These are phyloP conservation scores for Trilocha varians DNA, from an alignment of 2,888 invertebrate genomes.

Conservation along the genomic window DNA sequence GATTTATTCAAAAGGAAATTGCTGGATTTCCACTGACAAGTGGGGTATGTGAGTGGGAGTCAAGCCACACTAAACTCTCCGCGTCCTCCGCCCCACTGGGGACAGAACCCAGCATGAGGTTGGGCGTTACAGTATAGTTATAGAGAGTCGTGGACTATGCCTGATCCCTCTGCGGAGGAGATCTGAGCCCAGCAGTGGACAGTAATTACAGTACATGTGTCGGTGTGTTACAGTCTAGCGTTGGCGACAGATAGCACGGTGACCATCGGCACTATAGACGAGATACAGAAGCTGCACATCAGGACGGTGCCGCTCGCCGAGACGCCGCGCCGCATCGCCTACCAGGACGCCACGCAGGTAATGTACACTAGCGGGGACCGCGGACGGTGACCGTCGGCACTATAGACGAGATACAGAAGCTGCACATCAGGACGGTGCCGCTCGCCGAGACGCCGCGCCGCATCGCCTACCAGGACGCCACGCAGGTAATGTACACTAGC, in stretches of 20 bases:
- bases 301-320: conserved; percentile 96
- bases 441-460: conserved; percentile 94
- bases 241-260: conserved; percentile 90
- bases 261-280: conserved; percentile 97
- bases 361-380: conserved; percentile 84
- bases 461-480: conserved; percentile 94
- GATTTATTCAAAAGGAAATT: too few relatives aligned
- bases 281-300: conserved; percentile 98
- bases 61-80: too few relatives aligned
- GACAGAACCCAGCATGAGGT: too few relatives aligned
- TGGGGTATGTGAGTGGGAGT: too few relatives aligned
- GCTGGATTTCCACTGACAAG: too few relatives aligned
- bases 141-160: too few relatives aligned
- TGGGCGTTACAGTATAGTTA: too few relatives aligned
- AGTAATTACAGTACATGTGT: too few relatives aligned
- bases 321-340: conserved; percentile 93
- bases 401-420: conserved; percentile 98
- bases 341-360: conserved; percentile 91
- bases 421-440: conserved; percentile 96
- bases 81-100: too few relatives aligned
- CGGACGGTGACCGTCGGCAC: conserved; percentile 95
- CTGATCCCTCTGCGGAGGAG: too few relatives aligned
- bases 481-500: conserved; percentile 83
- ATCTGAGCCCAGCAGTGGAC: too few relatives aligned
- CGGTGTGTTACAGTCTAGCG: conserved; percentile 77